Evolutionary conservation across 1,140 invertebrate species (phyloP).

Genomic region (Camponotus floridanus): DNA sequence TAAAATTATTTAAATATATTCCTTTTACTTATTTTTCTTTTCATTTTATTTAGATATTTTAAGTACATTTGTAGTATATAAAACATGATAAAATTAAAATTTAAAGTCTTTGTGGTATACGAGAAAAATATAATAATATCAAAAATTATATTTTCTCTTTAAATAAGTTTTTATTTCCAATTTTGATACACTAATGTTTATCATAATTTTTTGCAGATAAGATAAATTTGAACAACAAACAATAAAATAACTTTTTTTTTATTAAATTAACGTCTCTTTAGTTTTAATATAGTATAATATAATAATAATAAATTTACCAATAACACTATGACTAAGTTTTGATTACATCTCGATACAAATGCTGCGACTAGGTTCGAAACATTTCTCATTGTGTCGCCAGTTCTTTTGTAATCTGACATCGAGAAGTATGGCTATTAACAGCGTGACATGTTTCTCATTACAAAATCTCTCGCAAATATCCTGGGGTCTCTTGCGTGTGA

Average conservation of each 20-base stretch:
- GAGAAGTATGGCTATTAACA: not conserved
- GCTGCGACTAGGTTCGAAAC: too few species aligned
- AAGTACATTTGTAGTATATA: not conserved
- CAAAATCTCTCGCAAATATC: conserved; percentile 27
- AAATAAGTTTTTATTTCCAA: not conserved
- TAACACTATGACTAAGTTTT: too few species aligned
- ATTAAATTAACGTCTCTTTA: too few species aligned
- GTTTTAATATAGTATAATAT: too few species aligned
- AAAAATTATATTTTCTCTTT: not conserved
- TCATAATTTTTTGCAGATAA: too few species aligned
- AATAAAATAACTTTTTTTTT: too few species aligned
- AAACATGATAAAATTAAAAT: not conserved
- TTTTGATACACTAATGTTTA: too few species aligned
- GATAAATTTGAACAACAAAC: too few species aligned
- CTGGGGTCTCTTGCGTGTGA: conserved; percentile 24
- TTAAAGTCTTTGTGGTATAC: not conserved
- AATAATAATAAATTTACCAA: not conserved
- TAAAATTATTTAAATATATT: not conserved
- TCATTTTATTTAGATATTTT: not conserved
- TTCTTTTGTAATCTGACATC: not conserved
- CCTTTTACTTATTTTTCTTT: not conserved
- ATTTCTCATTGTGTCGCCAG: not conserved
- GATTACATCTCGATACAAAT: too few species aligned
- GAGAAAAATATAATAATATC: not conserved
- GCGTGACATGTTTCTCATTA: conserved; percentile 36